These are phyloP conservation scores for Diplazon laetatorius DNA, from an alignment of 2,888 invertebrate genomes.

Conservation along the genomic window DNA sequence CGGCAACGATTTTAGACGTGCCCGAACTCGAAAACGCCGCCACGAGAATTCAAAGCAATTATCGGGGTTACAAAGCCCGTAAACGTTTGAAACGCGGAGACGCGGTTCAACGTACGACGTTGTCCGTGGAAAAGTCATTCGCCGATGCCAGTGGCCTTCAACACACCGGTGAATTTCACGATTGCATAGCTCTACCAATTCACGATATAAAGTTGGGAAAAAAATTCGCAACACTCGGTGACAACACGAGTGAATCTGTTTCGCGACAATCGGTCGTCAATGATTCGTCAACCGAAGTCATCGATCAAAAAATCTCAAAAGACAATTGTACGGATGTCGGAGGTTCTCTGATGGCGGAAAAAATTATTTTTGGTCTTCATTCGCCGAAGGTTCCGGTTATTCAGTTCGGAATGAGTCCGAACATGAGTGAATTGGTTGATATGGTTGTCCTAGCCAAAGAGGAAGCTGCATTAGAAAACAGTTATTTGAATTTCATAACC, in stretches of 20 bases:
- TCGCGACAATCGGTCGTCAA: not conserved
- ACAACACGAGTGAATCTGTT: not conserved
- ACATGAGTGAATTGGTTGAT: conserved; percentile 64
- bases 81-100: conserved; percentile 74
- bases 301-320: not conserved
- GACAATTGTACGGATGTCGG: not conserved
- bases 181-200: conserved; percentile 77
- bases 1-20: conserved; percentile 41
- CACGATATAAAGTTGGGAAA: conserved; percentile 57
- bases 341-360: not conserved
- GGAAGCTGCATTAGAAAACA: conserved; percentile 68
- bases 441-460: conserved; percentile 68
- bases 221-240: not conserved
- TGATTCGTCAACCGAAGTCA: not conserved
- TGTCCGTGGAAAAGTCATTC: conserved; percentile 64
- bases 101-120: conserved; percentile 72
- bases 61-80: conserved; percentile 70
- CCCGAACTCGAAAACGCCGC: conserved; percentile 64
- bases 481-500: conserved; percentile 76
- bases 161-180: conserved; percentile 82
- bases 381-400: conserved; percentile 50
- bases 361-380: conserved; percentile 52
- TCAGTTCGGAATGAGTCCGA: conserved; percentile 51
- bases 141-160: conserved; percentile 70
- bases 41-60: conserved; percentile 70